phyloP scores from a whole-genome alignment of 2,888 invertebrate genomes.

The Melolontha melolontha region DNA sequence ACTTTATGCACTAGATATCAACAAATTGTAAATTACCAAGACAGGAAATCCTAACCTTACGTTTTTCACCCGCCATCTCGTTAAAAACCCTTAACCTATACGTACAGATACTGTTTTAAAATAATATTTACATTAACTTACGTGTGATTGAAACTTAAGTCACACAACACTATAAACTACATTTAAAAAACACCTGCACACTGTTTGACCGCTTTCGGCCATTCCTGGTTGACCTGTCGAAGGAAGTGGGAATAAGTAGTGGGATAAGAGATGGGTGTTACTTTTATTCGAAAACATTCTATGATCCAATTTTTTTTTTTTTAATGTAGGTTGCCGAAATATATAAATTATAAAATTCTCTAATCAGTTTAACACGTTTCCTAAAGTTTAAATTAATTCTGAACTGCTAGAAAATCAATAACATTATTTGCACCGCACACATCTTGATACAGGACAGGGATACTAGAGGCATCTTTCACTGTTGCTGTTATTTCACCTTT shows the following conservation, averaged over 20 bases:
- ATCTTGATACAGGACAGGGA: conserved; percentile 58
- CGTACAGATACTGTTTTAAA: conserved; percentile 37
- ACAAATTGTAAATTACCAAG: conserved; percentile 55
- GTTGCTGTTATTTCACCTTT: conserved; percentile 49
- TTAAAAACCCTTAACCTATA: conserved; percentile 32
- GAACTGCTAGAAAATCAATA: background rate
- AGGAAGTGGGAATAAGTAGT: conserved; percentile 63
- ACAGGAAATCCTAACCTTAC: conserved; percentile 39
- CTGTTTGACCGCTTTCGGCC: conserved; percentile 67
- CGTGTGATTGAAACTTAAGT: conserved; percentile 49
- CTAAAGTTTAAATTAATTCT: no score
- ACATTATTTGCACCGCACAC: conserved; percentile 45
- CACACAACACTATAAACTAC: conserved; percentile 59
- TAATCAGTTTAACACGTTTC: no score
- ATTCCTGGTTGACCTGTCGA: conserved; percentile 66
- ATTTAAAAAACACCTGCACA: conserved; percentile 66
- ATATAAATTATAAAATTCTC: no score
- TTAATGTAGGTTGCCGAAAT: no score
- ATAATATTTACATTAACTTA: conserved; percentile 47
- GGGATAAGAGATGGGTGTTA: conserved; percentile 51
- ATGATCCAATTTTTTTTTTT: background rate
- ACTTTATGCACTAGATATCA: conserved; percentile 64
- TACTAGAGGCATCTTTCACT: conserved; percentile 50
- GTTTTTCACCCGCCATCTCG: conserved; percentile 34
- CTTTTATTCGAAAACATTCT: conserved; percentile 1